Conservation (phyloP, 1,140 invertebrate genomes). For the Acromyrmex echinatior region DNA sequence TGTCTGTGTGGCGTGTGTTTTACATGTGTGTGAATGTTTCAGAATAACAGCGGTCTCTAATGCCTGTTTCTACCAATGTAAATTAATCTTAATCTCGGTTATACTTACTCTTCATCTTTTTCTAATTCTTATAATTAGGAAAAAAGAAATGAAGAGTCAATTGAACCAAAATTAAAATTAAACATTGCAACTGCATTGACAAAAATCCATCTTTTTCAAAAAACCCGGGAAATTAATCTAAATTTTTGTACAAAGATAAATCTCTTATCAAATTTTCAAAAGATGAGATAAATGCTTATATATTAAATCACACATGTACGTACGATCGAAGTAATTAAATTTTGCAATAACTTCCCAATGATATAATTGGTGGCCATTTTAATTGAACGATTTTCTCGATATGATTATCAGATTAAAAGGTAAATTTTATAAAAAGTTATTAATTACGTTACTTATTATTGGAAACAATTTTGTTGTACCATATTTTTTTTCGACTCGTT, state of each 20-base stretch:
- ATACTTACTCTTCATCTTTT: no score
- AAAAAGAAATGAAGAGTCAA: no score
- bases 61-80: no score
- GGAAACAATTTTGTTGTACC: constrained; percentile 11
- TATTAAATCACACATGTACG: background rate
- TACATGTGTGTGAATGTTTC: constrained; percentile 15
- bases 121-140: no score
- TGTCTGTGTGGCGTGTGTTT: background rate
- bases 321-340: constrained; percentile 7
- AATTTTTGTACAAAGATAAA: background rate
- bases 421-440: constrained; percentile 33
- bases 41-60: background rate
- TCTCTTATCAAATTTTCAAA: constrained; percentile 20
- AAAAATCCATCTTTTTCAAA: background rate
- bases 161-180: no score
- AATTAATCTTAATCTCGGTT: no score
- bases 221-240: constrained; percentile 9
- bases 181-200: no score
- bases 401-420: background rate
- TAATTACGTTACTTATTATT: background rate
- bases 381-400: background rate
- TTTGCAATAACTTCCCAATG: background rate
- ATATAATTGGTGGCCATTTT: background rate
- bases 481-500: constrained; percentile 16
- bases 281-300: background rate